Conservation (phyloP, 2,888 invertebrate genomes). For the Eulithis prunata region DNA sequence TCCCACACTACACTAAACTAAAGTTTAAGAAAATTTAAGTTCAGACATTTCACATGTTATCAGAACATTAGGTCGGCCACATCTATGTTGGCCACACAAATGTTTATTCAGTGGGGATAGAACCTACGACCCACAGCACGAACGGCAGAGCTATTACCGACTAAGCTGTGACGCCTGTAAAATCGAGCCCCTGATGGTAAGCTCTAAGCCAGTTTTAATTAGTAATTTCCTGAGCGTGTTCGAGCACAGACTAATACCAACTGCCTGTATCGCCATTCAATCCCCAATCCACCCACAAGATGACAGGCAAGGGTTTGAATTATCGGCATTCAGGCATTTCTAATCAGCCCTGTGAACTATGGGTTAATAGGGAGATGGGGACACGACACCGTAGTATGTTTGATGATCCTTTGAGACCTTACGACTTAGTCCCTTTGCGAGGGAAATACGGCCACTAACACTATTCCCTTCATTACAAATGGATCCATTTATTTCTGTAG, state of each 20-base stretch:
- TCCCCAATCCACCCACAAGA: slow-evolving; percentile 13
- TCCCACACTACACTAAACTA: too few species aligned
- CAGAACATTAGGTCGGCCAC: too few species aligned
- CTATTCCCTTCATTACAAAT: not conserved
- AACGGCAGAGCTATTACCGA: too few species aligned
- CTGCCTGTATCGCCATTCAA: not conserved
- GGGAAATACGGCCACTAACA: not conserved
- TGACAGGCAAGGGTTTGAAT: slow-evolving; percentile 11
- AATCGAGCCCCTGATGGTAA: too few species aligned
- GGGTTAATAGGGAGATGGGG: slow-evolving; percentile 7
- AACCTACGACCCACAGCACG: too few species aligned
- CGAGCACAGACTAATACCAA: slow-evolving; percentile 10
- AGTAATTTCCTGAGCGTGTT: slow-evolving; percentile 11
- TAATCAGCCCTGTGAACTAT: slow-evolving; percentile 13
- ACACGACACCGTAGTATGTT: slow-evolving; percentile 4
- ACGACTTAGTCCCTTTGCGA: not conserved
- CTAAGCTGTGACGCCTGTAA: too few species aligned
- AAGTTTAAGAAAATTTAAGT: too few species aligned
- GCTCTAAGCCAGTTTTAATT: slow-evolving; percentile 12
- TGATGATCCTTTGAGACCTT: slow-evolving; percentile 5
- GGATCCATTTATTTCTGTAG: not conserved
- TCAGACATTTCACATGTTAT: too few species aligned
- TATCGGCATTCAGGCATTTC: slow-evolving; percentile 16
- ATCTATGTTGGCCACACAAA: too few species aligned
- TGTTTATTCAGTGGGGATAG: too few species aligned